These are phyloP conservation scores for Oasisia sp. DNA, from an alignment of 2,888 invertebrate genomes.

Conservation along the genomic window DNA sequence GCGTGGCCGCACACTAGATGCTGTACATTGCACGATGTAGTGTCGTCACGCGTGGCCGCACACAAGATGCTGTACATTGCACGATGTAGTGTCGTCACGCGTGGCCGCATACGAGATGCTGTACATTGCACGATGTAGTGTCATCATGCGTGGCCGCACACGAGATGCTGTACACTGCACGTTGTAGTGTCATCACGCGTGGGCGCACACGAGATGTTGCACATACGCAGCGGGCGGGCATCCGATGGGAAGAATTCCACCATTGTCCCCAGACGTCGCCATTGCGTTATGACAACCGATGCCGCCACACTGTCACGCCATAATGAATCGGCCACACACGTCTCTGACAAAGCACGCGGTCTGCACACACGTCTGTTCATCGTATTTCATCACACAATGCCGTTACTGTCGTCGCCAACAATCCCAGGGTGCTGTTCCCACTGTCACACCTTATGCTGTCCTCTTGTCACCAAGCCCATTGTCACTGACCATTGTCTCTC, in stretches of 20 bases:
- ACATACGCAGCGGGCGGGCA: background rate
- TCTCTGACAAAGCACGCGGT: background rate
- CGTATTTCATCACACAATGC: background rate
- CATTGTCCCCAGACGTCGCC: background rate
- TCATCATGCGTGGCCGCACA: background rate
- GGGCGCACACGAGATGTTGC: background rate
- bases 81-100: background rate
- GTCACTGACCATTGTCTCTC: background rate
- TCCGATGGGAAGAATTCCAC: background rate
- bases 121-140: background rate
- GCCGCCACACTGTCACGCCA: background rate
- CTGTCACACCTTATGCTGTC: conserved; percentile 2
- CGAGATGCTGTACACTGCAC: background rate
- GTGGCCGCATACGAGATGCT: background rate
- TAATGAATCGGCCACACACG: conserved; percentile 17
- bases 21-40: background rate
- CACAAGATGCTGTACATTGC: too few species aligned
- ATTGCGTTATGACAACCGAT: background rate
- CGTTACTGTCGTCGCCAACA: background rate
- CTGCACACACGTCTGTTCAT: background rate
- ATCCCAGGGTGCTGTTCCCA: background rate
- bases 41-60: too few species aligned
- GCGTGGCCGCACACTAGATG: background rate
- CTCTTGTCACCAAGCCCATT: background rate
- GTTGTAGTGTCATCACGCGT: background rate